These are phyloP conservation scores for Papilio glaucus DNA, from an alignment of 1,140 invertebrate species.

Conservation along the genomic window DNA sequence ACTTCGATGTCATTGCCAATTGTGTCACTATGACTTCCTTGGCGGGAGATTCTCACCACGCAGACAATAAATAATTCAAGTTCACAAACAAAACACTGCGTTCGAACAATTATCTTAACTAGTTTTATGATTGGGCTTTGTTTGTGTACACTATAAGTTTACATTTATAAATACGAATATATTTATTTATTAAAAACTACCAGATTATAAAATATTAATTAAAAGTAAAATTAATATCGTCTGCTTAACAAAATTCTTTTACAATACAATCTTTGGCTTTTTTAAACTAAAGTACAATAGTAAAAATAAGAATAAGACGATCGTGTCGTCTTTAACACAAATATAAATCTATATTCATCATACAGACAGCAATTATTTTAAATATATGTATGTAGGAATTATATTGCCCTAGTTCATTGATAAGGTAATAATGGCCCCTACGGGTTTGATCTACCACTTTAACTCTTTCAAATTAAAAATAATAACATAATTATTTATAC, in stretches of 20 bases:
- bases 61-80: constrained; percentile 35
- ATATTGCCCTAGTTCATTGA: not conserved
- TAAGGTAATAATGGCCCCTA: not conserved
- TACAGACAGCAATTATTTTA: not conserved
- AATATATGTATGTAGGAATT: no score
- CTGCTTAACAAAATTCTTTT: no score
- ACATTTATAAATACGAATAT: no score
- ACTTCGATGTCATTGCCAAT: not conserved
- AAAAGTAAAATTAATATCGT: no score
- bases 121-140: not conserved
- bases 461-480: not conserved
- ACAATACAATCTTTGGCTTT: no score
- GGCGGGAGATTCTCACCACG: constrained; percentile 25
- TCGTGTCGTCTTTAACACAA: not conserved
- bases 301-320: not conserved
- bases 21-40: constrained; percentile 26
- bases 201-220: no score
- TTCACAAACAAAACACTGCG: constrained; percentile 23
- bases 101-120: constrained; percentile 8
- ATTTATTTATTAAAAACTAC: no score
- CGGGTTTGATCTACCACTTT: not conserved
- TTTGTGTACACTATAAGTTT: not conserved
- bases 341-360: not conserved
- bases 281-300: not conserved
- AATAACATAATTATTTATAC: no score